These are phyloP conservation scores for Sebastiscus tertius DNA, from an alignment of 2,797 vertebrate genomes.

Conservation along the genomic window DNA sequence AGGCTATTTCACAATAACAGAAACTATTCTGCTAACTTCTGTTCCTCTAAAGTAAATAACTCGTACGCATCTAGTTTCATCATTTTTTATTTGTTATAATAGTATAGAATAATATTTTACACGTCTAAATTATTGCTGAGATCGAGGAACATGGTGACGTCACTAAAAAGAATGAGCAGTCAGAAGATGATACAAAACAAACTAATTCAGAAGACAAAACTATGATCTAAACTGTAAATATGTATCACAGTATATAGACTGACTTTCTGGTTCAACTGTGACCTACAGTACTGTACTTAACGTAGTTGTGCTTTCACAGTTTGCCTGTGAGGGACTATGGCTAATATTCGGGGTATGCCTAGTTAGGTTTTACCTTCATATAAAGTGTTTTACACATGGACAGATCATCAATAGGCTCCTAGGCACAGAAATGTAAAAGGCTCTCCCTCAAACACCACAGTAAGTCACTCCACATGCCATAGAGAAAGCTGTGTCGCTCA, in stretches of 20 bases:
- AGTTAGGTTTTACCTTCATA: not conserved
- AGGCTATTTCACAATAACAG: not conserved
- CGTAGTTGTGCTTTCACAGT: not conserved
- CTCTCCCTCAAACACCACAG: no score
- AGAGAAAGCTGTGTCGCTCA: not conserved
- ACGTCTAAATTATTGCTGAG: not conserved
- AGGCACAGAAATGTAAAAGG: no score
- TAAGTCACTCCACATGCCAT: not conserved
- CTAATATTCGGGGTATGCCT: not conserved
- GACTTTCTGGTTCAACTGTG: not conserved
- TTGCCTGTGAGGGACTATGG: not conserved
- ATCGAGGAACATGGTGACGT: not conserved
- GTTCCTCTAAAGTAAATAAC: not conserved
- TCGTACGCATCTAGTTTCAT: not conserved
- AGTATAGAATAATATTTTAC: not conserved
- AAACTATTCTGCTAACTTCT: not conserved
- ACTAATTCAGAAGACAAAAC: not conserved
- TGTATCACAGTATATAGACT: not conserved
- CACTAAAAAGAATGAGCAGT: not conserved
- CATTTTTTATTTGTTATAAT: not conserved
- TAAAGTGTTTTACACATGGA: not conserved
- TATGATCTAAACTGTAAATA: not conserved
- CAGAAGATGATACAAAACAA: not conserved
- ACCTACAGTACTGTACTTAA: not conserved
- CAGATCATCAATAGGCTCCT: no score